Conservation (phyloP, 2,113 vertebrate species). For the Bos indicus region DNA sequence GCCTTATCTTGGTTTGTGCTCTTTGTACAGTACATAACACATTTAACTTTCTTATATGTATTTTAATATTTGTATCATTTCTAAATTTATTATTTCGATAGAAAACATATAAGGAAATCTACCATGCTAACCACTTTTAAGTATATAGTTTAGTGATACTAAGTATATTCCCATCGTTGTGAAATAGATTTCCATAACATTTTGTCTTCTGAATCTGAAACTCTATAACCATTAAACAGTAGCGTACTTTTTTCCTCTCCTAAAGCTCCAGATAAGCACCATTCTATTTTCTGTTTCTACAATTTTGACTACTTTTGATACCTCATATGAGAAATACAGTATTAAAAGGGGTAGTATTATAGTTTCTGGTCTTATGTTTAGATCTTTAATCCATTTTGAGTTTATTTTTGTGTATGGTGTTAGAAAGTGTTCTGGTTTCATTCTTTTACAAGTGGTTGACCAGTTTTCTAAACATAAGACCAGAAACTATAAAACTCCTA, state of each 20-base stretch:
- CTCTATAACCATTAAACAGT: neutral
- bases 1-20: neutral
- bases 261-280: too few relatives aligned
- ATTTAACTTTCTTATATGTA: neutral
- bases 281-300: neutral
- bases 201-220: neutral
- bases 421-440: too few relatives aligned
- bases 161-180: neutral
- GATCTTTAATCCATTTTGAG: too few relatives aligned
- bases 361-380: too few relatives aligned
- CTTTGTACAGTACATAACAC: neutral
- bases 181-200: neutral
- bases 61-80: neutral
- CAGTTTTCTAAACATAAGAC: too few relatives aligned
- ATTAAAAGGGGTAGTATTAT: neutral
- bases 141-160: neutral
- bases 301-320: neutral
- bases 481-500: too few relatives aligned
- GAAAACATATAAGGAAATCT: neutral
- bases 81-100: neutral
- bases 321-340: neutral
- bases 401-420: too few relatives aligned
- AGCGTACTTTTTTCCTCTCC: neutral
- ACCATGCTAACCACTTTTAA: neutral
- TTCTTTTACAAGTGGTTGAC: too few relatives aligned